Percentiles rank a stretch among this genome's conserved stretches.
phyloP scores from a whole-genome alignment of 1,140 invertebrate genomes.

The Tigriopus japonicus region DNA sequence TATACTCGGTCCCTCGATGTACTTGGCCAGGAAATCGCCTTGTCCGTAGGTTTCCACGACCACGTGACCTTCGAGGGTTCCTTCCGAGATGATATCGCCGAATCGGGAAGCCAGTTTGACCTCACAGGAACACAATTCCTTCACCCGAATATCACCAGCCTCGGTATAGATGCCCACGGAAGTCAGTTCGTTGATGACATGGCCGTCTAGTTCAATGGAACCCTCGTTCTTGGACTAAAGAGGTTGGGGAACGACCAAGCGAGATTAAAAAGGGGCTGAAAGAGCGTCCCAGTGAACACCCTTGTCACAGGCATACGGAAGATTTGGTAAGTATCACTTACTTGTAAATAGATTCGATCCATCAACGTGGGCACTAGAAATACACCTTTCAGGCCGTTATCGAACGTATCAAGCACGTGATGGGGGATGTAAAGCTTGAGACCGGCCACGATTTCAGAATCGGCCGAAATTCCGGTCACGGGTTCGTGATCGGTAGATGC shows the following conservation, averaged over 20 bases:
- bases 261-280: background rate
- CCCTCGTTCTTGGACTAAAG: background rate
- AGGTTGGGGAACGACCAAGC: background rate
- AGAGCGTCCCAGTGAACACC: background rate
- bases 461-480: background rate
- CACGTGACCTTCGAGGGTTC: conserved; percentile 2
- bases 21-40: conserved; percentile 1
- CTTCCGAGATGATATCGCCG: conserved; percentile 3
- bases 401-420: background rate
- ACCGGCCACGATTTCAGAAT: background rate
- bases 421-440: background rate
- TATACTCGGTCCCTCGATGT: background rate
- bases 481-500: background rate
- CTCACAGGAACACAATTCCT: background rate
- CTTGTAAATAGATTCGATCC: conserved; percentile 4
- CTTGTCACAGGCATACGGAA: background rate
- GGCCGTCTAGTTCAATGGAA: background rate
- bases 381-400: background rate
- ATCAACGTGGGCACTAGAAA: conserved; percentile 9
- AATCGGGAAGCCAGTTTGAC: background rate
- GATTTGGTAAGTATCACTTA: background rate
- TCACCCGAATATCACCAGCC: background rate
- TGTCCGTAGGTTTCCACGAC: conserved; percentile 1
- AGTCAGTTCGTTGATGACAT: background rate
- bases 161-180: background rate